Conservation (phyloP, 1,140 invertebrate genomes). For the Daktulosphaira vitifoliae region DNA sequence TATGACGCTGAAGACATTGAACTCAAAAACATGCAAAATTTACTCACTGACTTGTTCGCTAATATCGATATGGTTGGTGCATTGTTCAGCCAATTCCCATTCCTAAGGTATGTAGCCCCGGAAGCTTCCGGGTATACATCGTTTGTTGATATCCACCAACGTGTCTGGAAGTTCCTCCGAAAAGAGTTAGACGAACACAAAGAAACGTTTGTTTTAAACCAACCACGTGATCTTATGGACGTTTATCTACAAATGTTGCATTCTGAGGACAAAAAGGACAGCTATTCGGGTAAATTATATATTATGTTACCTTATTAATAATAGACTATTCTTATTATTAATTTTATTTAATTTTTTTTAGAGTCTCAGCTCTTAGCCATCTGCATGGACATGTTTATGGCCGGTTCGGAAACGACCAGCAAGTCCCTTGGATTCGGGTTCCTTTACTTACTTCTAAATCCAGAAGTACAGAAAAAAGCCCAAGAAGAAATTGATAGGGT, state of each 20-base stretch:
- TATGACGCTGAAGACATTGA: slow-evolving; percentile 53
- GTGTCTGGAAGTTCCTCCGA: slow-evolving; percentile 59
- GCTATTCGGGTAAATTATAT: slow-evolving; percentile 43
- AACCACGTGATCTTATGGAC: slow-evolving; percentile 75
- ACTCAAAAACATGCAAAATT: slow-evolving; percentile 55
- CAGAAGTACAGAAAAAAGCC: slow-evolving; percentile 67
- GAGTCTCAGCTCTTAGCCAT: slow-evolving; percentile 65
- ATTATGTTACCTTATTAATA: not conserved
- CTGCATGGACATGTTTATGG: slow-evolving; percentile 73
- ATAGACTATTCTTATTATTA: not conserved
- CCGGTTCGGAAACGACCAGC: slow-evolving; percentile 71
- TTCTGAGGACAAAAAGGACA: slow-evolving; percentile 42
- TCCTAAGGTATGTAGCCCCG: slow-evolving; percentile 62
- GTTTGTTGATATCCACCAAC: slow-evolving; percentile 58
- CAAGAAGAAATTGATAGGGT: slow-evolving; percentile 71
- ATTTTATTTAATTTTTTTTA: slow-evolving; percentile 40
- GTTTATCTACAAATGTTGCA: slow-evolving; percentile 62
- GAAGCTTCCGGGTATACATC: slow-evolving; percentile 64
- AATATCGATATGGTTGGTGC: slow-evolving; percentile 69
- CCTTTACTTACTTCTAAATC: slow-evolving; percentile 64
- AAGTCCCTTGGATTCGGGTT: slow-evolving; percentile 69
- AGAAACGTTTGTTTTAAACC: slow-evolving; percentile 51
- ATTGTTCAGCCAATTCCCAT: slow-evolving; percentile 67
- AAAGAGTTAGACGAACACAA: slow-evolving; percentile 67
- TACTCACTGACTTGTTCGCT: slow-evolving; percentile 59